phyloP scores from a whole-genome alignment of 2,113 vertebrate species.

The Nettapus auritus region DNA sequence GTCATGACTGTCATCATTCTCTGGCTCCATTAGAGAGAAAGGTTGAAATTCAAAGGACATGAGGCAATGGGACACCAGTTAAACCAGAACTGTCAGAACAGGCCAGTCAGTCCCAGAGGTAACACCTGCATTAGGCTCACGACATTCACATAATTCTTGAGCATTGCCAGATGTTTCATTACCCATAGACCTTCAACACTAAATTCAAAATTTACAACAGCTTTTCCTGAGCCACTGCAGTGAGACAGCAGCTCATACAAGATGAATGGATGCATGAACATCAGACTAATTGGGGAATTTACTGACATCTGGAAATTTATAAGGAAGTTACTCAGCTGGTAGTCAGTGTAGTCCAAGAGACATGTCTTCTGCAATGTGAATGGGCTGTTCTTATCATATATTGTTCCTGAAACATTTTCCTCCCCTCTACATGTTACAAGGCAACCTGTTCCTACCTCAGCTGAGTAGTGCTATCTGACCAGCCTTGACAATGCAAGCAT shows the following conservation, averaged over 20 bases:
- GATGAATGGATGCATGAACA: background rate
- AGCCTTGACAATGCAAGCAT: background rate
- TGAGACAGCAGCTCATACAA: background rate
- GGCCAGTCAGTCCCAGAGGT: background rate
- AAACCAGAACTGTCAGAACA: background rate
- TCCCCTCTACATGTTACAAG: background rate
- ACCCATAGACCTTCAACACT: background rate
- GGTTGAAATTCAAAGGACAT: background rate
- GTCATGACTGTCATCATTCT: background rate
- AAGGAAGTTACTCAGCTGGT: background rate
- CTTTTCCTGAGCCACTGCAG: background rate
- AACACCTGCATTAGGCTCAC: fast-evolving
- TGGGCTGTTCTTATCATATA: background rate
- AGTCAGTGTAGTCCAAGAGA: background rate
- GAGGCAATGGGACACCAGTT: background rate
- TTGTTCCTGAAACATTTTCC: background rate
- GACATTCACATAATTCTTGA: background rate
- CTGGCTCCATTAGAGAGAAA: background rate
- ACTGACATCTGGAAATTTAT: background rate
- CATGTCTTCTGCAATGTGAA: background rate
- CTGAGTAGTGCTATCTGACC: background rate
- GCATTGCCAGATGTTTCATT: background rate
- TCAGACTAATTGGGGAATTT: background rate
- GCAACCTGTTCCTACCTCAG: background rate
- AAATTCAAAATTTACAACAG: background rate